Conservation (phyloP, 1,140 invertebrate species). For the Coboldia fuscipes region DNA sequence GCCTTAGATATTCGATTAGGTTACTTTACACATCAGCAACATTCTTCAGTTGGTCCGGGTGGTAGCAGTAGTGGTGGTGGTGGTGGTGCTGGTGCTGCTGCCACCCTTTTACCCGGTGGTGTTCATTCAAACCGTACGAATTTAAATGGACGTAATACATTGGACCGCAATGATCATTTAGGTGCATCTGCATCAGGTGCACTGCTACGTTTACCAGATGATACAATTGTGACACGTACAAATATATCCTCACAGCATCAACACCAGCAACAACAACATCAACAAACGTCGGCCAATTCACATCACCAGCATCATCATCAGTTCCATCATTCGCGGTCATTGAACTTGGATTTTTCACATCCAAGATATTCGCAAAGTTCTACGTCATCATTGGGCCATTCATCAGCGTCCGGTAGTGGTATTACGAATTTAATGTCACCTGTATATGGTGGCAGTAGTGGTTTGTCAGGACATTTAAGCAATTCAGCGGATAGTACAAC, state of each 20-base stretch:
- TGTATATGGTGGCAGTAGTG: neutral
- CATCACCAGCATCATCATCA: neutral
- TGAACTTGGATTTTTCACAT: neutral
- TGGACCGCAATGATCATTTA: too few species aligned
- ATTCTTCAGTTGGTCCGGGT: neutral
- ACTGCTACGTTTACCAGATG: too few species aligned
- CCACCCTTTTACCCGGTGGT: neutral
- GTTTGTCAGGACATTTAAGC: neutral
- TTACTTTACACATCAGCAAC: neutral
- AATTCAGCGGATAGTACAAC: constrained; percentile 5
- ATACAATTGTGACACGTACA: too few species aligned
- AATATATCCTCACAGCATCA: constrained; percentile 1
- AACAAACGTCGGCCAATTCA: neutral
- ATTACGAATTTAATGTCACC: neutral
- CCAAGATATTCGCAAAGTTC: neutral
- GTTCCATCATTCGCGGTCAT: neutral
- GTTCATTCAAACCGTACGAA: neutral
- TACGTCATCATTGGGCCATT: neutral
- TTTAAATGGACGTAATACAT: neutral
- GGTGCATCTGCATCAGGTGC: too few species aligned
- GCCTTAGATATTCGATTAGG: too few species aligned
- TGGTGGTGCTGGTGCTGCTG: neutral
- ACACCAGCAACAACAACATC: neutral
- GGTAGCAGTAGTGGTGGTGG: neutral
- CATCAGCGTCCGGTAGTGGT: neutral